Percentiles rank a stretch among this genome's conserved stretches.
Conservation (phyloP, 2,888 invertebrate genomes). For the Lepidocyrtoides sp. region DNA sequence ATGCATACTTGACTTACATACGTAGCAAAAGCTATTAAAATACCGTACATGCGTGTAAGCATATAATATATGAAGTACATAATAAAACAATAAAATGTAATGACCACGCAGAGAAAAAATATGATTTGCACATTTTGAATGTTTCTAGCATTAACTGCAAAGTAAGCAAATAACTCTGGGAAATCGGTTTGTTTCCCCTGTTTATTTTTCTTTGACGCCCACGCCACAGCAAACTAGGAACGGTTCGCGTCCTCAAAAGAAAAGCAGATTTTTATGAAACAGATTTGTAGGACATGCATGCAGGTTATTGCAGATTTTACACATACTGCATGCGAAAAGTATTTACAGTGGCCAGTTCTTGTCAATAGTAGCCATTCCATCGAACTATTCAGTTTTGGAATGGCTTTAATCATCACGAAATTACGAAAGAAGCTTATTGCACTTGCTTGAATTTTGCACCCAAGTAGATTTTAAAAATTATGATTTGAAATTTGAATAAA, state of each 20-base stretch:
- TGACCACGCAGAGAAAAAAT: slow-evolving; percentile 3
- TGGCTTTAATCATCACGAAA: too few species aligned
- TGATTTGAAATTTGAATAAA: neutral
- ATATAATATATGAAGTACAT: neutral
- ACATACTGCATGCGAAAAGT: neutral
- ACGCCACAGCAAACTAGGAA: slow-evolving; percentile 24
- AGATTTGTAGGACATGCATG: slow-evolving; percentile 5
- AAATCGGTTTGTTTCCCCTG: slow-evolving; percentile 28
- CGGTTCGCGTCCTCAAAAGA: slow-evolving; percentile 19
- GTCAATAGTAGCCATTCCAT: slow-evolving; percentile 4
- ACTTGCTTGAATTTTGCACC: neutral
- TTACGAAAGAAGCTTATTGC: neutral
- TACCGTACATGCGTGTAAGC: neutral
- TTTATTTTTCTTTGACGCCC: slow-evolving; percentile 64
- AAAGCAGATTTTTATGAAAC: neutral
- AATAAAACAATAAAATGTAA: slow-evolving; percentile 32
- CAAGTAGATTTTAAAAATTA: neutral
- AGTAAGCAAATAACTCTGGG: slow-evolving; percentile 24
- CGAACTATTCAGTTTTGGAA: neutral
- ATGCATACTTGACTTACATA: too few species aligned
- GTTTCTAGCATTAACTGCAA: neutral
- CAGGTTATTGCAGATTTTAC: neutral
- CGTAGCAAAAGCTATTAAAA: too few species aligned
- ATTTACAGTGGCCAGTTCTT: slow-evolving; percentile 25
- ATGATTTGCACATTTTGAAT: slow-evolving; percentile 50